Evolutionary conservation across 2,888 invertebrate species (phyloP), one percentile per base, ranked within the genome.

Genomic region (Stomorhina lunata): DNA sequence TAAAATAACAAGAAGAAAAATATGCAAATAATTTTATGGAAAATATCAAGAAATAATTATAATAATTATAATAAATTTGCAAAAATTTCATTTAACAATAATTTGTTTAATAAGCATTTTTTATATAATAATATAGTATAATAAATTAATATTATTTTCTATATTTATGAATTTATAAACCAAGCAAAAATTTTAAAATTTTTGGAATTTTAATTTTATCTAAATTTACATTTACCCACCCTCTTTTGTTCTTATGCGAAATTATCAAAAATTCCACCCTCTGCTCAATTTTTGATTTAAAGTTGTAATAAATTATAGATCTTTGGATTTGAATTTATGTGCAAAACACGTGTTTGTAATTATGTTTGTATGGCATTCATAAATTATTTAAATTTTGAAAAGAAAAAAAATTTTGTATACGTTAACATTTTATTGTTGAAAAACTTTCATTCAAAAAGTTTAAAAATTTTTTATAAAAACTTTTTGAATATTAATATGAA

Each of bases 271-370:
- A 50, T 10, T 5, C 5, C 9, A 48, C 27, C 61, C 48, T 17
- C 15, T n/a, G n/a, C 34, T 15, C 45, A 22, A 34, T 15, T 45
- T 1, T 0, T n/a, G n/a, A n/a, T n/a, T 22, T 61, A 1, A 29
- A 29, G 9, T 45, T 45, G 27, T 45, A n/a, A 72, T 53, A 61
- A 17, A 61, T 37, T 50, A 40, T 17, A 7, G 29, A 29, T 45
- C 12, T 32, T 17, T n/a, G 22, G 20, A 27, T 27, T 22, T 0
- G 43, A 4, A 22, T 59, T 2, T 1, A 20, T 10, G 15, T n/a
- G 37, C 10, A 25, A 0, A 66, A 50, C 73, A 80, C 73, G 72
- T 73, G 73, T 61, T 73, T 17, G 40, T 61, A 73, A 72, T 73
- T 80, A 61, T 69, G 37, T n/a, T n/a, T n/a, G n/a, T 69, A 68